Base-by-base conservation (phyloP, 2,888 invertebrate genomes). In the Cordilura impudica region DNA sequence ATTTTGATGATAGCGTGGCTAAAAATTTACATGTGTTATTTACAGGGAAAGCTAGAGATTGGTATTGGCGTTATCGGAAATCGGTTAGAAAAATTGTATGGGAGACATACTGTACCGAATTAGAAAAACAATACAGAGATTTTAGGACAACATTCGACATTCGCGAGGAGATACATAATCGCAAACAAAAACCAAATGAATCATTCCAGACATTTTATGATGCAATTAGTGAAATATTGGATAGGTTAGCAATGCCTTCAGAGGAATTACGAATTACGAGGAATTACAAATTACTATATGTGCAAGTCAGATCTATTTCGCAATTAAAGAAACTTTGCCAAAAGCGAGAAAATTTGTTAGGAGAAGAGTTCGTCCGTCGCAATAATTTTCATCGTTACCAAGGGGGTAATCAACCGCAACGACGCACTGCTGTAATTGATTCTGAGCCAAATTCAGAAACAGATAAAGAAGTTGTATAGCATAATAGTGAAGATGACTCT, bases 121-220 rank as follows among this genome's bases (percentile, higher is more conserved):
- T 56, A 1, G 35, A 56, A 19, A 31, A 35, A 10, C 35, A 31
- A 14, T 56, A 35, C 18, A 35, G 18, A n/a, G 56, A 31, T 35
- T 35, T n/a, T 35, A 26, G 31, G 14, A 26, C 53, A n/a, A 26
- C 23, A 3, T 53, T n/a, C 8, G 53, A 53, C 14, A 26, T 53
- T 2, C 4, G 56, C n/a, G n/a, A n/a, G n/a, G n/a, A n/a, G n/a
- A n/a, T n/a, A n/a, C n/a, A n/a, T n/a, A n/a, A n/a, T n/a, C n/a
- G 66, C 1, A 66, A 66, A 18, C 45, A 47, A 16, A 45, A 18
- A 5, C 45, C 26, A 12, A 7, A 5, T 4, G 61, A 66, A 26
- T 7, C 53, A 2, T 66, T 66, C n/a, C 54, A 54, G 14, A 12
- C 21, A 3, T 66, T 66, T 54, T 66, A 43, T 18, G 66, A 66